Base-by-base conservation (phyloP, 2,113 vertebrate species). In the Centrocercus urophasianus region DNA sequence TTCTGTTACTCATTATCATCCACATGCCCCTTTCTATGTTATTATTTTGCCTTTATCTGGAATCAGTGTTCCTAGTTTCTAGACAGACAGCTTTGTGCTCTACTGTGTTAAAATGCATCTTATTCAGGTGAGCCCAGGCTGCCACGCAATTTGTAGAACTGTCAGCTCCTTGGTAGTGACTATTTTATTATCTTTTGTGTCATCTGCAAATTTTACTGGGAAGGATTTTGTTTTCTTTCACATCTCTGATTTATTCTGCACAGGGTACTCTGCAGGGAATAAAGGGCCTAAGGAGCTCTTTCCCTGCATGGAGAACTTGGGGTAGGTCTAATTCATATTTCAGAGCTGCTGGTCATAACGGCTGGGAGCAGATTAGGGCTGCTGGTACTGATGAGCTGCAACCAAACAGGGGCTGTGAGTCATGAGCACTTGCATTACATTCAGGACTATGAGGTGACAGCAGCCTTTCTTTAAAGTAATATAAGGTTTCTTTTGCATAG, bases 191-290 rank as follows among this genome's bases (percentile, higher is more conserved):
- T 93, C 88, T 95, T 93, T 91, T 88, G 76, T 96, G 96, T 97
- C 88, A 93, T 95, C 93, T 95, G 95, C 94, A 95, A 95, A 96
- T 95, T 96, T 93, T 96, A 93, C 94, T 80, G 66, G 72, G 85
- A 95, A 93, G 70, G 89, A 81, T 93, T 97, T 96, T 90, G 83
- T 95, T 95, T 96, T 95, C 94, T 96, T 96, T 95, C 94, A 83
- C 73, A 94, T 82, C 88, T 24, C 66, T 93, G 94, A 95, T 90
- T 96, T 95, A 90, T 95, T 91, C 57, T 79, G 76, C 76, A 88
- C 70, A 93, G 95, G 90, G 90, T 95, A 57, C 88, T 93, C 95
- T 4, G 0, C 56, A 61, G 79, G 88, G 93, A 96, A 94, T 95
- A 75, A 95, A 93, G 76, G 61, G 93, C 88, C 94, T 87, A 67